A percentile compares a stretch with the other conserved stretches of the same genome.
These are phyloP conservation scores for Pimpla rufipes DNA, from an alignment of 2,888 invertebrate genomes.

Conservation along the genomic window DNA sequence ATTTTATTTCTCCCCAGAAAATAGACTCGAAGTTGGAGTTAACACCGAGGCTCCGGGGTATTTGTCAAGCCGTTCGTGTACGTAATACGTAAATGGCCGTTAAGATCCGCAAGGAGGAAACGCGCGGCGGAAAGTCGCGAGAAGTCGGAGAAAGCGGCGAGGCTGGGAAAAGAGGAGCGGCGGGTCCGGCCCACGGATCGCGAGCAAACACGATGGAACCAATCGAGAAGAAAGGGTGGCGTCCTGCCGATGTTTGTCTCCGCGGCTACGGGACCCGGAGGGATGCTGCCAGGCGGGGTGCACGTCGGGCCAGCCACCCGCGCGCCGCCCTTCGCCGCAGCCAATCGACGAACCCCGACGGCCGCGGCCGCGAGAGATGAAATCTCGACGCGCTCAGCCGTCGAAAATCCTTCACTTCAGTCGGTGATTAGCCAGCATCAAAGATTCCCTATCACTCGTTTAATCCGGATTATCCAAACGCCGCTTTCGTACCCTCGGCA, in stretches of 20 bases:
- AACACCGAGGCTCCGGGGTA: conserved; percentile 34
- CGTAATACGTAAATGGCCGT: conserved; percentile 65
- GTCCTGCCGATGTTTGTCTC: conserved; percentile 79
- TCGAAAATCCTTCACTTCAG: conserved; percentile 69
- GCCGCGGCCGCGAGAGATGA: conserved; percentile 54
- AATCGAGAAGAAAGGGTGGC: conserved; percentile 81
- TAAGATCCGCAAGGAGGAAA: conserved; percentile 50
- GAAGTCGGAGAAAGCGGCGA: conserved; percentile 9
- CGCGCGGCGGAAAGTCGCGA: conserved; percentile 5
- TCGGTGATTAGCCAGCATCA: conserved; percentile 72
- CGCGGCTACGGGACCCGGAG: conserved; percentile 69
- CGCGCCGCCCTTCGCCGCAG: conserved; percentile 32
- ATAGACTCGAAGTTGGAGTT: neutral
- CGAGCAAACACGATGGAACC: conserved; percentile 79
- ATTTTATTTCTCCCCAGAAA: neutral
- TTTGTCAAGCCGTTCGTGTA: conserved; percentile 54
- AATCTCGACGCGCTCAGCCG: conserved; percentile 51
- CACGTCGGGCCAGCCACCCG: conserved; percentile 21
- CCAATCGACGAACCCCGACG: conserved; percentile 67
- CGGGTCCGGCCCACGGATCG: conserved; percentile 72
- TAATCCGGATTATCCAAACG: neutral
- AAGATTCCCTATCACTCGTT: conserved; percentile 34
- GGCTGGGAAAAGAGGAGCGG: conserved; percentile 48
- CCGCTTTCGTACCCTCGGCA: neutral
- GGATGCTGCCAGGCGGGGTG: conserved; percentile 73